A percentile compares a stretch with the other conserved stretches of the same genome.
phyloP scores from a whole-genome alignment of 1,140 invertebrate species.

The Mamestra configurata region DNA sequence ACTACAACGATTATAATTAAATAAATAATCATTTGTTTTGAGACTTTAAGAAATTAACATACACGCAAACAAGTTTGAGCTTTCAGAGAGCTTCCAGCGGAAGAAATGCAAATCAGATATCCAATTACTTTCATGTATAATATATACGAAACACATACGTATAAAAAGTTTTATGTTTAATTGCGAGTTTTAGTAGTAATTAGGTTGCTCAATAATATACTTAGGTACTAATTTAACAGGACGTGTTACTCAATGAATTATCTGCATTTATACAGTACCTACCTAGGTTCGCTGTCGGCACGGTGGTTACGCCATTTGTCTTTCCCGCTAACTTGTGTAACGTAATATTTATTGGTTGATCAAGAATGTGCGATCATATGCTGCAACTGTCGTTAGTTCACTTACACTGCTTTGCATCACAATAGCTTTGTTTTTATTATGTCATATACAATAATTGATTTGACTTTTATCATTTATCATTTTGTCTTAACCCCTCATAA shows the following conservation, averaged over 20 bases:
- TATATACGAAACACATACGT: background rate
- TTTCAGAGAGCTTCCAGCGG: background rate
- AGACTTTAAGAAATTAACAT: background rate
- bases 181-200: background rate
- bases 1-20: background rate
- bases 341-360: conserved; percentile 21
- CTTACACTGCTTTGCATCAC: conserved; percentile 27
- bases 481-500: too few relatives aligned
- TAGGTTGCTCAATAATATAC: too few relatives aligned
- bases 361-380: conserved; percentile 33
- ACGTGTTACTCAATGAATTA: background rate
- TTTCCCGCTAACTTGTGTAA: conserved; percentile 25
- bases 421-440: background rate
- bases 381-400: conserved; percentile 16
- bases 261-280: background rate
- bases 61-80: background rate
- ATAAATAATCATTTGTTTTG: background rate
- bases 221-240: background rate
- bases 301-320: conserved; percentile 6
- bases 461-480: too few relatives aligned
- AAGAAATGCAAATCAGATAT: background rate
- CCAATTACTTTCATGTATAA: background rate
- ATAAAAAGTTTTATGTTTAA: background rate
- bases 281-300: background rate
- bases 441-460: too few relatives aligned